Evolutionary conservation across 92 coral and sea anemone species (phyloP), one percentile per base, ranked within the genome.

Genomic region (Actinernus sp.): DNA sequence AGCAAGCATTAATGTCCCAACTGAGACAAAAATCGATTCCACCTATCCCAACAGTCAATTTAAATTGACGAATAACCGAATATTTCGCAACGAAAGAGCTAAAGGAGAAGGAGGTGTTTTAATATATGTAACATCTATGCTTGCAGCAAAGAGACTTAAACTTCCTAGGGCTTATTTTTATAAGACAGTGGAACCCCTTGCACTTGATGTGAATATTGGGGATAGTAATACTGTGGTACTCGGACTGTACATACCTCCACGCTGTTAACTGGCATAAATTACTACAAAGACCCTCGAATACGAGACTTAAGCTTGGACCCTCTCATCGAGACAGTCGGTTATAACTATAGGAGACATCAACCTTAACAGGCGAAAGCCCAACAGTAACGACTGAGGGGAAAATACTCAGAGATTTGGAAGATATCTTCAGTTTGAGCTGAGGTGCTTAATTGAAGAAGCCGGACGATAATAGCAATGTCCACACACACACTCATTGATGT

Each of bases 51-150:
- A 71, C 59, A 59, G 73, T 45, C 67, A 70, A 61, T 79, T 59
- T 25, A 54, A 36, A 14, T 22, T 71, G 52, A 36, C 43, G 2
- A 62, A 62, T 38, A 70, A 70, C 64, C 62, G 73, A 26, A n/a
- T 70, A 11, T 79, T 49, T 25, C 72, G 86, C 25, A 53, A 70
- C 14, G 80, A 79, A 25, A 62, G 79, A 45, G 48, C 21, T 25
- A 79, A 79, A 79, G 79, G 80, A 26, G 86, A 80, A 32, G 86
- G 85, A 70, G 86, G 86, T 24, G 73, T 79, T 11, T 25, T 76
- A 45, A 48, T 47, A 16, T 76, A 66, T 40, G 84, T 76, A 29
- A 54, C 29, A 55, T 11, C 52, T 23, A 60, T 67, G n/a, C 33
- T 76, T 16, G 48, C 80, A 22, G 60, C 31, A 21, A 59, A 32